These are phyloP conservation scores for Cenopis cana DNA, from an alignment of 2,888 invertebrate genomes.

Conservation along the genomic window DNA sequence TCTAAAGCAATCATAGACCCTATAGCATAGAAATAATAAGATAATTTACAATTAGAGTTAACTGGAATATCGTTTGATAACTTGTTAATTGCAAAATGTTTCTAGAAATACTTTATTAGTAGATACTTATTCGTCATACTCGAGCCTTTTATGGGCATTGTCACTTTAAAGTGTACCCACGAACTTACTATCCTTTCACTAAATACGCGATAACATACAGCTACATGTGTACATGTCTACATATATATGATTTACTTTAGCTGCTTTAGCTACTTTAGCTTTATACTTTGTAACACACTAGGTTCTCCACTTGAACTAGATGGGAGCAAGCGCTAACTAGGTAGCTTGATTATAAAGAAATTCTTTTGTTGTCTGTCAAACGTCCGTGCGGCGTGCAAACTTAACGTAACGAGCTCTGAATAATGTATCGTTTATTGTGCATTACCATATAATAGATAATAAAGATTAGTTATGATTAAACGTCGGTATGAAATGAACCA, in stretches of 20 bases:
- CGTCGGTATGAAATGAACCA: constrained; percentile 10
- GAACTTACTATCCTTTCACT: too few relatives aligned
- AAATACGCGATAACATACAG: too few relatives aligned
- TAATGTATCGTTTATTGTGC: constrained; percentile 35
- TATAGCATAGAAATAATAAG: too few relatives aligned
- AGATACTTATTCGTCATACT: too few relatives aligned
- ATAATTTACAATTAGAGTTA: background rate
- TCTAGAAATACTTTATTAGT: too few relatives aligned
- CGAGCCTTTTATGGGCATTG: too few relatives aligned
- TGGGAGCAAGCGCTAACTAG: constrained; percentile 7
- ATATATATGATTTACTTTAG: background rate
- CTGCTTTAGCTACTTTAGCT: too few relatives aligned
- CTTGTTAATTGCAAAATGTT: background rate
- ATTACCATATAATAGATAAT: constrained; percentile 44
- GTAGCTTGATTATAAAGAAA: constrained; percentile 15
- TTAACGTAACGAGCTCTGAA: constrained; percentile 20
- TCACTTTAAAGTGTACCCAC: too few relatives aligned
- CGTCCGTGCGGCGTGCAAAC: constrained; percentile 38
- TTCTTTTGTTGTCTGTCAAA: constrained; percentile 43
- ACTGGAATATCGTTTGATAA: background rate
- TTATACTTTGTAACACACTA: background rate
- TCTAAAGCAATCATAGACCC: background rate
- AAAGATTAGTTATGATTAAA: constrained; percentile 24
- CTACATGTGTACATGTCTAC: too few relatives aligned
- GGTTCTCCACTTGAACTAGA: constrained; percentile 5